Evolutionary conservation across 1,140 invertebrate species (phyloP), one percentile per base, ranked within the genome.

Genomic region (Plectrocnemia conspersa): DNA sequence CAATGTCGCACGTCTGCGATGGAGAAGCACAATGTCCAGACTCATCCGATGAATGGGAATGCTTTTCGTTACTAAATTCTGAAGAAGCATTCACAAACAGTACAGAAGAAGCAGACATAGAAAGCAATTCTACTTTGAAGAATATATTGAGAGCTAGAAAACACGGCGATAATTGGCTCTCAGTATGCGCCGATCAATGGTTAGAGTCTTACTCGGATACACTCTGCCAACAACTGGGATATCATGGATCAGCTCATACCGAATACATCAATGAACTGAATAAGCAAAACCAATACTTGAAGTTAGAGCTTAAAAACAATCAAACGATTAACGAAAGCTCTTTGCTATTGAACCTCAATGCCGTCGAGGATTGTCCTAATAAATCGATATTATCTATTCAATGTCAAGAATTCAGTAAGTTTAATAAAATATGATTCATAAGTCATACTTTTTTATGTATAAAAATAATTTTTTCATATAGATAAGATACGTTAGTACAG

Each of bases 1-100:
- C 70, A 1, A 59, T 66, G 18, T 59, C 66, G 1, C 68, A 77
- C 60, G 59, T 77, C 3, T 85, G 83, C 63, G 80, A 85, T 64
- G 80, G 81, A 2, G 67, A 77, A 19, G 68, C 73, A 27, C 74
- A 86, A 32, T 85, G 83, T 62, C 73, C 78, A 1, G 82, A 84
- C 64, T 68, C 68, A 29, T 83, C 81, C 1, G 83, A 85, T 60
- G 83, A 85, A 69, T 82, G 81, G 75, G 65, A 75, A 44, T 83
- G 82, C 57, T 61, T 79, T 55, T 58, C 19, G 27, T 16, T 59
- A 33, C 23, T 24, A 29, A 44, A 22, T n/a, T 36, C 42, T 24
- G 19, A 46, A 9, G 40, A 53, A 32, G 35, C 16, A 45, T 15
- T n/a, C 24, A 54, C 33, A 63, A 41, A 41, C 63, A 19, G 18